These are phyloP conservation scores for Caenorhabditis uteleia DNA, from an alignment of 2,888 invertebrate species.

Conservation along the genomic window DNA sequence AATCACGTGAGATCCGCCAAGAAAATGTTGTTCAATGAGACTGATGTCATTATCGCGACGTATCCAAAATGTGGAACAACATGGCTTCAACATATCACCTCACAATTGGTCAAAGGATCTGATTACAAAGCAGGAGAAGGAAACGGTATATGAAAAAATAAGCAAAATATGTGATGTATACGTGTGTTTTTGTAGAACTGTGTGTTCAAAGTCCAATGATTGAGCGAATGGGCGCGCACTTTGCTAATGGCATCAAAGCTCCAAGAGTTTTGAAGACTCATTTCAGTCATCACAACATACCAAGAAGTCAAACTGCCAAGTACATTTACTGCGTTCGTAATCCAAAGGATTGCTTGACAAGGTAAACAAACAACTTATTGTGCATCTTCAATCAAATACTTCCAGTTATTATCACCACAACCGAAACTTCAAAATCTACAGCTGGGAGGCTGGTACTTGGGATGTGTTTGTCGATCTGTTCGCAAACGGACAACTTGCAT, in stretches of 20 bases:
- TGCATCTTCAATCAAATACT: constrained; percentile 27
- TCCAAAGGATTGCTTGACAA: constrained; percentile 68
- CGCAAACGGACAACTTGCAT: constrained; percentile 57
- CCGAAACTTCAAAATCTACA: constrained; percentile 67
- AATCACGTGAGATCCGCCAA: constrained; percentile 64
- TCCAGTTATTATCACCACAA: constrained; percentile 60
- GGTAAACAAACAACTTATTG: too few relatives aligned
- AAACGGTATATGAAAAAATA: constrained; percentile 41
- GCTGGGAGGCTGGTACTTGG: constrained; percentile 60
- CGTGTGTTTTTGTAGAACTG: constrained; percentile 54
- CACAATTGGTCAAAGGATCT: constrained; percentile 56
- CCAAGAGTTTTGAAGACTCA: constrained; percentile 67
- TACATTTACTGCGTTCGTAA: constrained; percentile 68
- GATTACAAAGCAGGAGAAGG: constrained; percentile 44
- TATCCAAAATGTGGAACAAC: constrained; percentile 70
- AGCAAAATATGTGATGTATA: too few relatives aligned
- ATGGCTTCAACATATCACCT: constrained; percentile 68
- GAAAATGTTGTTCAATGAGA: constrained; percentile 46
- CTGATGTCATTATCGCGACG: constrained; percentile 68
- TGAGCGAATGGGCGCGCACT: constrained; percentile 66
- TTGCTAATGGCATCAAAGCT: constrained; percentile 52
- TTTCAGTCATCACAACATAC: constrained; percentile 62
- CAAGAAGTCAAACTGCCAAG: constrained; percentile 60
- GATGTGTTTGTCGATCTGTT: constrained; percentile 66
- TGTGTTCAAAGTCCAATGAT: constrained; percentile 67